phyloP scores from a whole-genome alignment of 1,140 invertebrate genomes.

The Rhopalosiphum maidis region DNA sequence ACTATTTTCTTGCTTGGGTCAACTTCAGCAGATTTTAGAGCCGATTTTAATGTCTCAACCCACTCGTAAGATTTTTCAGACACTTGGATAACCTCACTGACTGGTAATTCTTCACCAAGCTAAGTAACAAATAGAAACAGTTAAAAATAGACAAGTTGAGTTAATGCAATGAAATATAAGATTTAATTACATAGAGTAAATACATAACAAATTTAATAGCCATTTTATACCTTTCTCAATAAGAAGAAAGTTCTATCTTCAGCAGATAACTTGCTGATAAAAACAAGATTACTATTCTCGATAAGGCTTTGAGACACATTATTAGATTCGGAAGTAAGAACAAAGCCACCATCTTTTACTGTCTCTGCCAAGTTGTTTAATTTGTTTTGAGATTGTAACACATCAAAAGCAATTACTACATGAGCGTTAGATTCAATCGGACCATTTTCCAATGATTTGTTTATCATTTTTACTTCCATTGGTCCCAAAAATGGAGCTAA shows the following conservation, averaged over 20 bases:
- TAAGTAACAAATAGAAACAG: slow-evolving; percentile 2
- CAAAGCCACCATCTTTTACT: slow-evolving; percentile 75
- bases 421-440: slow-evolving; percentile 72
- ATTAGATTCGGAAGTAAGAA: slow-evolving; percentile 73
- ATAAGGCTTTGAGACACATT: slow-evolving; percentile 66
- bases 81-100: slow-evolving; percentile 68
- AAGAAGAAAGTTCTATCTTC: slow-evolving; percentile 69
- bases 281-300: slow-evolving; percentile 65
- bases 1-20: slow-evolving; percentile 70
- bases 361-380: slow-evolving; percentile 70
- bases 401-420: slow-evolving; percentile 70
- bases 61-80: slow-evolving; percentile 77
- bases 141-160: not conserved
- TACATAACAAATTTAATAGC: not conserved
- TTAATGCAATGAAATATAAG: not conserved
- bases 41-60: slow-evolving; percentile 81
- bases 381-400: slow-evolving; percentile 63
- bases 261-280: slow-evolving; percentile 68
- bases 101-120: slow-evolving; percentile 1
- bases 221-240: slow-evolving; percentile 65
- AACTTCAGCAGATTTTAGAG: slow-evolving; percentile 69
- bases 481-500: slow-evolving; percentile 66
- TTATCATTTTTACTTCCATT: slow-evolving; percentile 67
- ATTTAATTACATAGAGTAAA: not conserved
- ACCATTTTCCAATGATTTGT: slow-evolving; percentile 66